These are phyloP conservation scores for Malurus leucopterus DNA, from an alignment of 2,797 vertebrate species.

Conservation along the genomic window DNA sequence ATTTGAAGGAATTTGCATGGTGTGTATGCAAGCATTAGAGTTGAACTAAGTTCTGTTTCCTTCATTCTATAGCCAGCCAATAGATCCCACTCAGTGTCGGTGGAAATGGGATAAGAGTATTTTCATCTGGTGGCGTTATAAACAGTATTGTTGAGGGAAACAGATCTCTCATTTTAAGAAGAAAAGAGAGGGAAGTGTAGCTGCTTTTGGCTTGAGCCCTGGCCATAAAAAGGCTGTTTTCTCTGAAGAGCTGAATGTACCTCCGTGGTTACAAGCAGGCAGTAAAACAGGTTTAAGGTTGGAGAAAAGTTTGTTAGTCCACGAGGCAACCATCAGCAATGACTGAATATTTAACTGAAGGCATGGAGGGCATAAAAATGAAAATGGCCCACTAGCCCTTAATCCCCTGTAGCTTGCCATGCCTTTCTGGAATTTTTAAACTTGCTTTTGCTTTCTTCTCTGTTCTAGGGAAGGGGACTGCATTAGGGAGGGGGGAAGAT, in stretches of 20 bases:
- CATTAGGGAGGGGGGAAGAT: neutral
- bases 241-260: neutral
- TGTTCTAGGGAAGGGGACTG: neutral
- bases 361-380: neutral
- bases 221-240: neutral
- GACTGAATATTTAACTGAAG: neutral
- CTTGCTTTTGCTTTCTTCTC: neutral
- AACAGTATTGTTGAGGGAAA: neutral
- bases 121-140: slow-evolving; percentile 18
- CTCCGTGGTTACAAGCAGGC: neutral
- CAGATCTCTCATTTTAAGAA: neutral
- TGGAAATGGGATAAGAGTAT: slow-evolving; percentile 7
- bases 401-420: neutral
- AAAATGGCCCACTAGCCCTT: neutral
- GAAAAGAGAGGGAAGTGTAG: neutral
- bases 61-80: neutral
- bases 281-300: neutral
- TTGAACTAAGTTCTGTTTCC: slow-evolving; percentile 14
- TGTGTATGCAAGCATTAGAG: slow-evolving; percentile 2
- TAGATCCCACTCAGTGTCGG: neutral
- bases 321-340: neutral
- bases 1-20: slow-evolving; percentile 19
- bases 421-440: slow-evolving; percentile 24
- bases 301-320: neutral
- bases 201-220: neutral